Base-by-base conservation (phyloP, 2,888 invertebrate species). In the Salticus scenicus region DNA sequence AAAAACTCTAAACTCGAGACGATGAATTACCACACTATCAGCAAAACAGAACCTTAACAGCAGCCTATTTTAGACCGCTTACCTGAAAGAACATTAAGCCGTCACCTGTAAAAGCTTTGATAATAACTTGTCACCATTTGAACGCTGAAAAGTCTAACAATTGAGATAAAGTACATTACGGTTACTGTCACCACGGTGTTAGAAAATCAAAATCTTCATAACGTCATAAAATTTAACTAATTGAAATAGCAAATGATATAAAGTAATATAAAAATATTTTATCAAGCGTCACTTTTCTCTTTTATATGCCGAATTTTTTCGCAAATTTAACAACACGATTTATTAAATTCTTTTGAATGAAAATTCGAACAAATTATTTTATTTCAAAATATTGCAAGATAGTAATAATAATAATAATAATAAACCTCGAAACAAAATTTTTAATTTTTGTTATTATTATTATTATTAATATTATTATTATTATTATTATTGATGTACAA, bases 21-120 rank as follows among this genome's bases (percentile, higher is more conserved):
- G 83, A 84, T 84, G 83, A 84, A 84, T 84, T 84, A 67, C 83
- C 57, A 47, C 20, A 67, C 82, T 83, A 83, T 83, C 83, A 75
- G 57, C 30, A 33, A 41, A 82, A 75, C 64, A 47, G 42, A 12
- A 17, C 64, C 63, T 63, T 82, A 64, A 75, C 73, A 77, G 67
- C 77, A 63, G 42, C 72, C 77, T 77, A 77, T 77, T 83, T 51
- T 69, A 67, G 66, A 64, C 75, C 24, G 30, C 81, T 57, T 74
- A 74, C 81, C 81, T 83, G 82, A 83, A 82, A 76, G 82, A 72
- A 76, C 75, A 83, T 83, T 83, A 83, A 83, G 72, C 71, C 33
- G 63, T 20, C 82, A 83, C 82, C 82, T 83, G 82, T 83, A 71
- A 83, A 83, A 72, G 71, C 70, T 30, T n/a, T 31, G 67, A 67